A percentile compares a stretch with the other conserved stretches of the same genome.
These are phyloP conservation scores for Sesia apiformis DNA, from an alignment of 2,888 invertebrate genomes.

Conservation along the genomic window DNA sequence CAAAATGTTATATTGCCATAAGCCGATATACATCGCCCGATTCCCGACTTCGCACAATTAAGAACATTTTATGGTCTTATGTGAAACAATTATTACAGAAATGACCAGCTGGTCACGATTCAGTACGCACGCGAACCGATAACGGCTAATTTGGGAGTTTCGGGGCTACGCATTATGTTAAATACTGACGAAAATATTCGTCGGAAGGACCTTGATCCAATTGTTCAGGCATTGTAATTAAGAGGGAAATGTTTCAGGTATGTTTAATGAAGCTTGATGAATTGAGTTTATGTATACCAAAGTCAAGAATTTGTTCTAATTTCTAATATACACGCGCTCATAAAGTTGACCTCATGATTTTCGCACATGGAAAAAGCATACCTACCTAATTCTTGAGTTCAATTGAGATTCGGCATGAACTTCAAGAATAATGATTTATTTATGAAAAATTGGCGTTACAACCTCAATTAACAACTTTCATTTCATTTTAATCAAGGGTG, in stretches of 20 bases:
- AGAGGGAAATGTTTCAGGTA: conserved; percentile 4
- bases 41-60: conserved; percentile 38
- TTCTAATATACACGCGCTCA: background rate
- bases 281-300: conserved; percentile 25
- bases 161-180: conserved; percentile 54
- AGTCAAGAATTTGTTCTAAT: conserved; percentile 10
- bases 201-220: conserved; percentile 45
- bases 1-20: conserved; percentile 18
- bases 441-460: too few relatives aligned
- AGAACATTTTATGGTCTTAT: conserved; percentile 42
- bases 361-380: background rate
- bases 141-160: conserved; percentile 49
- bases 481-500: too few relatives aligned
- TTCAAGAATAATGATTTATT: background rate
- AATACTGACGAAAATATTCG: conserved; percentile 23
- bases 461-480: too few relatives aligned
- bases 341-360: background rate
- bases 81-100: conserved; percentile 49
- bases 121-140: conserved; percentile 50
- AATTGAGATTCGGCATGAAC: background rate
- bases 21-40: conserved; percentile 54
- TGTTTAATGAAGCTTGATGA: conserved; percentile 14
- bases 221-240: conserved; percentile 18
- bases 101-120: conserved; percentile 35
- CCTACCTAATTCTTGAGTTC: background rate